Percentiles rank a stretch among this genome's conserved stretches.
Evolutionary conservation across 2,113 vertebrate genomes (phyloP).

Genomic region (Ptilonorhynchus violaceus): DNA sequence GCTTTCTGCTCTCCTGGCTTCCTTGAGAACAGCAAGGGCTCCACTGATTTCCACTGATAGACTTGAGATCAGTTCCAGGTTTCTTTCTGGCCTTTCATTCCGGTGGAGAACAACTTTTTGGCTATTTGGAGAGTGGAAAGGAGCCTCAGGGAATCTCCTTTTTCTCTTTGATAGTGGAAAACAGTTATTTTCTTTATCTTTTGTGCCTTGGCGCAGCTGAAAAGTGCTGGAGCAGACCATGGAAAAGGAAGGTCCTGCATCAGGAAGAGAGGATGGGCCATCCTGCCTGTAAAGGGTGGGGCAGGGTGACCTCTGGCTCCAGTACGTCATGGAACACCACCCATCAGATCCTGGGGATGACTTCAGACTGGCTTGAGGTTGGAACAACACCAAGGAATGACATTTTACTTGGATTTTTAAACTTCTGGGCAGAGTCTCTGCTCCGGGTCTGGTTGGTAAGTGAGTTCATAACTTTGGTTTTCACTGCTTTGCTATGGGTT

Average conservation of each 20-base stretch:
- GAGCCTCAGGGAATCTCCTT: background rate
- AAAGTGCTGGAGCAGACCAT: background rate
- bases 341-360: background rate
- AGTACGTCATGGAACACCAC: background rate
- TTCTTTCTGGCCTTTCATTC: background rate
- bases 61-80: background rate
- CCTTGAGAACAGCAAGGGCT: background rate
- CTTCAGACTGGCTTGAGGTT: background rate
- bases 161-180: background rate
- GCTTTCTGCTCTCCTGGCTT: background rate
- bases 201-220: background rate
- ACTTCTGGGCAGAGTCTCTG: background rate
- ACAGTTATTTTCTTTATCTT: background rate
- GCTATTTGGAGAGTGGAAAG: background rate
- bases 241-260: background rate
- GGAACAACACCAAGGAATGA: background rate
- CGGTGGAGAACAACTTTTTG: background rate
- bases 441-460: background rate
- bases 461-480: background rate
- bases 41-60: fast-evolving
- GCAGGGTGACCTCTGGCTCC: background rate
- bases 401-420: background rate
- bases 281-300: background rate
- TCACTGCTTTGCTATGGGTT: background rate
- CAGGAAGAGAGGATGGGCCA: background rate